Evolutionary conservation across 2,797 vertebrate species (phyloP).

Genomic region (Notoglanidium macrostoma): DNA sequence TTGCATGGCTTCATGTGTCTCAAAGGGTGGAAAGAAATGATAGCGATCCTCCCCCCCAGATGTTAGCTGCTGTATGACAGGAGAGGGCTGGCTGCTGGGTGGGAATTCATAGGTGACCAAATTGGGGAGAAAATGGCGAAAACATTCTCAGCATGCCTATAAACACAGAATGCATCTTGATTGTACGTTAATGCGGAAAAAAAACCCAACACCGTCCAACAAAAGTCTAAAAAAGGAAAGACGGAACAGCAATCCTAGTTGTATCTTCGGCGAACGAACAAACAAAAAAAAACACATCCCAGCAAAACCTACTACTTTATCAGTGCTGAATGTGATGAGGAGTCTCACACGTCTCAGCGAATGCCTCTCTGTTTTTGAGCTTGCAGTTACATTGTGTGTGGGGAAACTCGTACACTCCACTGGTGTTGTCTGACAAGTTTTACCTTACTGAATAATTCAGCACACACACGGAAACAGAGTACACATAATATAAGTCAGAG

Average conservation of each 20-base stretch:
- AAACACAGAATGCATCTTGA: neutral
- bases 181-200: neutral
- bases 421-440: constrained; percentile 23
- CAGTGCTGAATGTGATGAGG: constrained; percentile 1
- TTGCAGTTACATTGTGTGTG: constrained; percentile 14
- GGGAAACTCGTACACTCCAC: constrained; percentile 15
- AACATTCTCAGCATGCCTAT: neutral
- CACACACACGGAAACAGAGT: neutral
- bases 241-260: neutral
- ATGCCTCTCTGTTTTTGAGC: constrained; percentile 10
- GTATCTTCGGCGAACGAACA: neutral
- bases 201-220: neutral
- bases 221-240: neutral
- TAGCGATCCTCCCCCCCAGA: neutral
- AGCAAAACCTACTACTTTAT: neutral
- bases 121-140: neutral
- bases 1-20: neutral
- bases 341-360: constrained; percentile 17
- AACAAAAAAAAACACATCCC: neutral
- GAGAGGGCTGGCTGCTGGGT: neutral
- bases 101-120: neutral
- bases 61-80: neutral
- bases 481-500: neutral
- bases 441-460: constrained; percentile 20
- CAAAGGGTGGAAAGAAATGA: neutral